Conservation (phyloP, 2,888 invertebrate genomes). For the Scaptomyza polygonia region DNA sequence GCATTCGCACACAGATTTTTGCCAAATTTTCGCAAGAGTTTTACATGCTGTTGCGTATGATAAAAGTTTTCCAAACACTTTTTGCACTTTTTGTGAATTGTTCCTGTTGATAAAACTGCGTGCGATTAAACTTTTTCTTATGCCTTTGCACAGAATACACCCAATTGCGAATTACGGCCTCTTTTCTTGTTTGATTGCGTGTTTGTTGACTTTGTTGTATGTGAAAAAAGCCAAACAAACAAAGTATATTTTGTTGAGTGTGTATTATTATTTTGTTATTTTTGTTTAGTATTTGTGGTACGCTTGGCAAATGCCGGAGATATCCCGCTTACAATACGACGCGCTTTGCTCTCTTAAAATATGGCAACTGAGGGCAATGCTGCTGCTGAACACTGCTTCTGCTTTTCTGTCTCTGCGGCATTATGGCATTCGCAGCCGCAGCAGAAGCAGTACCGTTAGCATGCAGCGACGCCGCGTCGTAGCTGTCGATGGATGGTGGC, state of each 20-base stretch:
- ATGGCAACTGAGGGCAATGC: constrained; percentile 34
- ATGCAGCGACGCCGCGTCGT: constrained; percentile 32
- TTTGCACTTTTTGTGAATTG: constrained; percentile 76
- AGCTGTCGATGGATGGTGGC: constrained; percentile 21
- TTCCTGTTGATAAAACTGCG: constrained; percentile 42
- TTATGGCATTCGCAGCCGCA: constrained; percentile 43
- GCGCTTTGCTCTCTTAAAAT: constrained; percentile 40
- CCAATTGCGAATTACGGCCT: constrained; percentile 13
- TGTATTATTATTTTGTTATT: background rate
- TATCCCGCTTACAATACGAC: constrained; percentile 28
- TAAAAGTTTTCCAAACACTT: constrained; percentile 68
- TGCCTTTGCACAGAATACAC: constrained; percentile 20
- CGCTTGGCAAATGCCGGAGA: constrained; percentile 11
- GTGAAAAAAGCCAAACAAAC: constrained; percentile 7
- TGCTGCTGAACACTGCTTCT: constrained; percentile 11
- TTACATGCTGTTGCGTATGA: constrained; percentile 69
- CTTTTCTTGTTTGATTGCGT: constrained; percentile 19
- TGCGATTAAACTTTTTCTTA: constrained; percentile 38
- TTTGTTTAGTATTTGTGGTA: constrained; percentile 5
- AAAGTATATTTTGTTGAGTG: background rate
- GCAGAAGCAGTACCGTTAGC: constrained; percentile 45
- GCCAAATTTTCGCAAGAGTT: constrained; percentile 68
- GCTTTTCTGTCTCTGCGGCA: constrained; percentile 27
- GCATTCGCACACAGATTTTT: constrained; percentile 69
- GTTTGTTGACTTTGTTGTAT: constrained; percentile 6